A percentile compares a stretch with the other conserved stretches of the same genome.
Evolutionary conservation across 64 coral and sea anemone species (phyloP).

Genomic region (Porites lutea): DNA sequence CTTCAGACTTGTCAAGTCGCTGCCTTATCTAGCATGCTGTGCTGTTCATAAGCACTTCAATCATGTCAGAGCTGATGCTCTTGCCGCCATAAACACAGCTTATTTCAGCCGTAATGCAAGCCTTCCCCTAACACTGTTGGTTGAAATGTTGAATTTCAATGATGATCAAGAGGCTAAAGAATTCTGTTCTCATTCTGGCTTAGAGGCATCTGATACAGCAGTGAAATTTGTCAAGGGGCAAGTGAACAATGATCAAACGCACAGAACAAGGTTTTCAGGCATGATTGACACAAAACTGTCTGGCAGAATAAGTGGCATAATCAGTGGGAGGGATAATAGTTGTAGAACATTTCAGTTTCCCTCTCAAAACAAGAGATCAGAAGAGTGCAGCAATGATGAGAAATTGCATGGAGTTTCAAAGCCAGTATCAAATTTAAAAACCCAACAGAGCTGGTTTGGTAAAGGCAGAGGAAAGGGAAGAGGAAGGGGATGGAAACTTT

Average conservation of each 20-base stretch:
- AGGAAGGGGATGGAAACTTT: neutral
- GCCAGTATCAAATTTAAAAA: neutral
- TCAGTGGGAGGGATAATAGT: neutral
- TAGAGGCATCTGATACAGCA: conserved; percentile 11
- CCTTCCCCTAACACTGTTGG: conserved; percentile 16
- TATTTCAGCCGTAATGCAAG: conserved; percentile 50
- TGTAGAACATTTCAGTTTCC: neutral
- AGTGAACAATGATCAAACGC: neutral
- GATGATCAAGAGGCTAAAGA: conserved; percentile 56
- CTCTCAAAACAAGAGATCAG: neutral
- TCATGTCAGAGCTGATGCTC: conserved; percentile 44
- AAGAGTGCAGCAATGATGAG: neutral
- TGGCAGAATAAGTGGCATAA: neutral
- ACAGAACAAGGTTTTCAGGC: neutral
- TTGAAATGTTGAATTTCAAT: conserved; percentile 63
- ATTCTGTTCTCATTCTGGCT: conserved; percentile 64
- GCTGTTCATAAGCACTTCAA: conserved; percentile 75
- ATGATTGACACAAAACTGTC: neutral
- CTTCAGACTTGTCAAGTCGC: conserved; percentile 61
- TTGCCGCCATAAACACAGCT: conserved; percentile 67
- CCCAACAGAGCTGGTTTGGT: conserved; percentile 2
- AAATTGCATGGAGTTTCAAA: neutral
- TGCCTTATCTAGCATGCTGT: conserved; percentile 86
- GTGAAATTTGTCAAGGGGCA: conserved; percentile 25
- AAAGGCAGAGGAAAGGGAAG: conserved; percentile 20